Evolutionary conservation across 2,888 invertebrate species (phyloP), one percentile per base, ranked within the genome.

Genomic region (Leucania comma): DNA sequence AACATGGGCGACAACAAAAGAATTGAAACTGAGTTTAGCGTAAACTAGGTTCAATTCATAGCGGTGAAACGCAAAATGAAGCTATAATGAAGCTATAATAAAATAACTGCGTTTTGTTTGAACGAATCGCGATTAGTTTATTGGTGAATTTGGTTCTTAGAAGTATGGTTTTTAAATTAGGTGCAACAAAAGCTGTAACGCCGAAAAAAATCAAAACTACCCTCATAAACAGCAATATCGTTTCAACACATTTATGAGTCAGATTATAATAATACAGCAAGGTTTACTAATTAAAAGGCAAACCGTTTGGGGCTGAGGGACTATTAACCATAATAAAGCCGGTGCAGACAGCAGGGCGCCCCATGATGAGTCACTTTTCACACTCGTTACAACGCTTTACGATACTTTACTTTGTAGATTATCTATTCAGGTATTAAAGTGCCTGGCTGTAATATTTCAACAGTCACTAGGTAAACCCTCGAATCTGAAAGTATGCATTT

Each of bases 311-410:
- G 80, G 81, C 62, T 24, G 71, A 50, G 66, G 60, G 65, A 72
- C 80, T 80, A 84, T 83, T 82, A 80, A 74, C 72, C 62, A 78
- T 76, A 80, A 83, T 83, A 84, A 84, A 72, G 35, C 64, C 58
- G 56, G 74, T 59, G 78, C 26, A 68, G 75, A 81, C 78, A 68
- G 79, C 83, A 58, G 72, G 77, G 75, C 68, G 60, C 80, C 77
- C 67, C 68, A 46, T 66, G 68, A 80, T 82, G 84, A 84, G 68
- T 84, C 83, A 83, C 70, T 80, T 60, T 68, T 75, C 65, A 80
- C 81, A 72, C 72, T 75, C 69, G 60, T 72, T 65, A 74, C 64
- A 73, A 57, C 22, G 32, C 48, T 58, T 73, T 65, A 68, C 67
- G 61, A 80, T 75, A 75, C 75, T 75, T 66, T 75, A 79, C 78